Conservation (phyloP, 1,140 invertebrate species). For the Maconellicoccus hirsutus region DNA sequence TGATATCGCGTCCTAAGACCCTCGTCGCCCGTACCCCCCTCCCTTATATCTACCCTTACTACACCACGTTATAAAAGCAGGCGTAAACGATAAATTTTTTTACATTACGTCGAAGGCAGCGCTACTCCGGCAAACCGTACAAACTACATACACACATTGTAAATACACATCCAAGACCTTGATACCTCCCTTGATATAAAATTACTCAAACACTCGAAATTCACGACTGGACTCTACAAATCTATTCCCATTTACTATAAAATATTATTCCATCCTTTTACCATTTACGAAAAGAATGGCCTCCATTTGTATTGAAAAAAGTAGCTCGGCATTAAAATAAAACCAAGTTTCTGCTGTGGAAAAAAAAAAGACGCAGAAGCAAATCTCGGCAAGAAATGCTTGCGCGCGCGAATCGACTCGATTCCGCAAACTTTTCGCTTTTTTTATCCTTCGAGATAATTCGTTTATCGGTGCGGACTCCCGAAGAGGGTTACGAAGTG, state of each 20-base stretch:
- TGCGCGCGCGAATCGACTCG: no score
- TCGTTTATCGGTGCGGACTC: neutral
- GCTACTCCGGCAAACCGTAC: no score
- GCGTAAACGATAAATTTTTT: no score
- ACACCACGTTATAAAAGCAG: no score
- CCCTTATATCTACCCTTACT: no score
- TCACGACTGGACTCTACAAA: slow-evolving; percentile 7
- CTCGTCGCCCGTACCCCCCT: no score
- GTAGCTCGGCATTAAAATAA: neutral
- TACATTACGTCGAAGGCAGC: no score
- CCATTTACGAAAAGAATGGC: neutral
- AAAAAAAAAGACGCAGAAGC: neutral
- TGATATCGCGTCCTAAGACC: no score
- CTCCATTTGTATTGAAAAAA: slow-evolving; percentile 4
- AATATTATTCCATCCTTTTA: slow-evolving; percentile 5
- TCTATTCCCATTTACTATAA: slow-evolving; percentile 4
- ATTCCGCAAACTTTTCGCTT: neutral
- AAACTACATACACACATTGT: no score
- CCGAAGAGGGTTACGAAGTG: neutral
- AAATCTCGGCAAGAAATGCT: no score
- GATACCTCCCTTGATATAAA: neutral
- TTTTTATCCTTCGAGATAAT: neutral
- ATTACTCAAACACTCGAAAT: neutral
- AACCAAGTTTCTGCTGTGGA: neutral
- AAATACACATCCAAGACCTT: neutral